Base-by-base conservation (phyloP, 2,888 invertebrate genomes). In the Cheilosia vulpina region DNA sequence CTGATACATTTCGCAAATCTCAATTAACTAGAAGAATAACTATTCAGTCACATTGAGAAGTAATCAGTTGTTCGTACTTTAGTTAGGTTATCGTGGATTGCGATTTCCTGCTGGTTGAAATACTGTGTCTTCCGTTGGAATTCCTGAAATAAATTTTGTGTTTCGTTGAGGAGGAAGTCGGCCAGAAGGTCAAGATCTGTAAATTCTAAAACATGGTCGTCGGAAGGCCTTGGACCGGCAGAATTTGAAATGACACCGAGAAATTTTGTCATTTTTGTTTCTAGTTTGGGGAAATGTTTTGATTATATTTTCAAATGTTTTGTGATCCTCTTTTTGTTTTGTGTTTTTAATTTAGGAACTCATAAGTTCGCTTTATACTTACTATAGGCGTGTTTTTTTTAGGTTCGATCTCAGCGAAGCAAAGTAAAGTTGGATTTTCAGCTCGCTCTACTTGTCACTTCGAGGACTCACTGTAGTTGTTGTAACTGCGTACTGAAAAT, bases 41-140 rank as follows among this genome's bases (percentile, higher is more conserved):
- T 2, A 15, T 4, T 17, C 19, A 45, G 24, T 21, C 0, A 6
- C 17, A 34, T 3, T 7, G 4, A 34, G 9, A 47, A 5, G 15
- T 55, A 31, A 2, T 2, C 5, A 2, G 5, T 17, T 17, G 2
- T 19, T 17, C 21, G 5, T 45, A 84, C 84, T 21, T 71, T 58
- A 0, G 24, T 63, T 17, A 50, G 21, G 47, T 76, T 75, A 11
- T 76, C 58, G 7, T 47, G 11, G 1, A 87, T 60, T 41, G 38
- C 19, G 4, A 62, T 17, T 52, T 89, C 89, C 7, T 87, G 88
- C 9, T 88, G 88, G 4, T 31, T 78, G 5, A 88, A 17, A 21
- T 88, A 89, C 5, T 73, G 9, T 27, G 83, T 15, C 69, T 90
- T 89, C 1, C 3, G 69, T 1, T 87, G 47, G 50, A 90, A 90